These are phyloP conservation scores for Anhinga rufa DNA, from an alignment of 2,113 vertebrate genomes.

Conservation along the genomic window DNA sequence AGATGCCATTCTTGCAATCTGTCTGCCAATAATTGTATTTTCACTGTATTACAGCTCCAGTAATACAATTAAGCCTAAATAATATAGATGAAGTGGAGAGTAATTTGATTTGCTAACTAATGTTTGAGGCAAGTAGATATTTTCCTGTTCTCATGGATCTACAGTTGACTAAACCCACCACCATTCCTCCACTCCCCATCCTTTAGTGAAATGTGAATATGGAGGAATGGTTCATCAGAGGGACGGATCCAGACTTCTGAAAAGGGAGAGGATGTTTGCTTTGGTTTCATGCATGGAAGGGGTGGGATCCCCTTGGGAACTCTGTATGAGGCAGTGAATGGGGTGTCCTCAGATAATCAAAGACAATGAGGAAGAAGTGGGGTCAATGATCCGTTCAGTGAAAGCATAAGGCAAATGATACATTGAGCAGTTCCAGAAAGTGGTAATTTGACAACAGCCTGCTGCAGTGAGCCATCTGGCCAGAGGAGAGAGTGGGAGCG, in stretches of 20 bases:
- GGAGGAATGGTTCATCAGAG: background rate
- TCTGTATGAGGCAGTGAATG: background rate
- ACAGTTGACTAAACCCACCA: background rate
- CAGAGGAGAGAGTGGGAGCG: background rate
- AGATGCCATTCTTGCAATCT: constrained; percentile 35
- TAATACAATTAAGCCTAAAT: constrained; percentile 53
- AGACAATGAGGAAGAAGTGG: constrained; percentile 34
- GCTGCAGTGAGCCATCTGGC: background rate
- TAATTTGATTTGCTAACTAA: constrained; percentile 49
- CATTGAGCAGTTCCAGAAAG: background rate
- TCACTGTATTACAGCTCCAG: constrained; percentile 17
- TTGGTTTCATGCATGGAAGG: background rate
- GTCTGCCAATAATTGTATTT: constrained; percentile 30
- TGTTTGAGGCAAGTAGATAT: background rate
- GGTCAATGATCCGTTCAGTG: constrained; percentile 19
- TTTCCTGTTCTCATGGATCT: background rate
- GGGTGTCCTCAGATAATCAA: constrained; percentile 43
- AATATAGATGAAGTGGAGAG: constrained; percentile 24
- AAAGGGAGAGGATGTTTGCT: background rate
- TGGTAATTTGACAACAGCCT: background rate
- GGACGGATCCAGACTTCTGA: background rate
- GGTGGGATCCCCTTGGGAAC: background rate
- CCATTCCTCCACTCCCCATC: background rate
- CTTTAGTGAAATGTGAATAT: background rate
- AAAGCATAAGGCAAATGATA: constrained; percentile 34